Evolutionary conservation across 2,797 vertebrate genomes (phyloP), one percentile per base, ranked within the genome.

Genomic region (Limnodromus scolopaceus): DNA sequence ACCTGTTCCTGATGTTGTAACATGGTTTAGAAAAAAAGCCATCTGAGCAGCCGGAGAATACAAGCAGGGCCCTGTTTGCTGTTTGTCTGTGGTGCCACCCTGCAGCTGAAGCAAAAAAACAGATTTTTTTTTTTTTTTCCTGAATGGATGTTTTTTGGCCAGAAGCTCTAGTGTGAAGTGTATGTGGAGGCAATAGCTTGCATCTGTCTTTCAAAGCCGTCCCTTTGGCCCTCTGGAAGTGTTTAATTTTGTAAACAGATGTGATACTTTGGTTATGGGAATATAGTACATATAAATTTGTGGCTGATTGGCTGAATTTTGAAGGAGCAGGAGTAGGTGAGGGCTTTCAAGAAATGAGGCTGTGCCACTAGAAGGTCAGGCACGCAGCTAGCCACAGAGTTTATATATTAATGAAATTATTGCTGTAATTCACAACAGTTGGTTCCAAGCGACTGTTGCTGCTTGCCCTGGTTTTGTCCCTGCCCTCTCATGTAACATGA

Each of bases 351-450:
- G 19, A 43, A 16, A 24, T 1, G 14, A 60, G n/a, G 16, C 0
- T 2, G 14, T n/a, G 61, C 13, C 6, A 1, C 11, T 1, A 11
- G 17, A 17, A 18, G 16, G 23, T 84, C 8, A 38, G 49, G 55
- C 16, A 39, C 0, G 0, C 5, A 41, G 45, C 30, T 53, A 19
- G 17, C 1, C 0, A 4, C 0, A 0, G 20, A 36, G 2, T 34
- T 80, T 17, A 8, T 27, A 2, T 4, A 16, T 25, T 39, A 32
- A 41, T 28, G 13, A 43, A 54, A 38, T 17, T 14, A 25, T 2
- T 32, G 16, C 28, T 57, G 9, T 13, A 11, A 16, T 30, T 84
- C 28, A 45, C 28, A 34, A 1, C 32, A 65, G 7, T 11, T 55
- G 8, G 19, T 32, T 71, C 27, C 20, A 22, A 41, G 15, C 55